Conservation (phyloP, 2,797 vertebrate species). For the Gambelia wislizenii region DNA sequence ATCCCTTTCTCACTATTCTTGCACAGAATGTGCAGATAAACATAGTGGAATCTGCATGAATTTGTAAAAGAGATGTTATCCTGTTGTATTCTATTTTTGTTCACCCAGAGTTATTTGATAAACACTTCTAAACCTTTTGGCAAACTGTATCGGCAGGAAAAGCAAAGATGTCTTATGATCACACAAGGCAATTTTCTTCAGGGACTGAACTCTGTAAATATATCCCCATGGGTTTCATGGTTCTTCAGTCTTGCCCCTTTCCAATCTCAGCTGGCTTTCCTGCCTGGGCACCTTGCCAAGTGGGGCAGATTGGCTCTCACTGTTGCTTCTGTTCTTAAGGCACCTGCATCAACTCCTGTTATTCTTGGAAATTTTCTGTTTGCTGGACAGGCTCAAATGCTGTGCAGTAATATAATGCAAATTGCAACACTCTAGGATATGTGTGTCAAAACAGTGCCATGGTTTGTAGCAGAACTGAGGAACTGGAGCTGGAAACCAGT, state of each 20-base stretch:
- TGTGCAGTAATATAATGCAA: conserved; percentile 93
- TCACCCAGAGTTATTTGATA: conserved; percentile 73
- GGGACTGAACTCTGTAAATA: conserved; percentile 70
- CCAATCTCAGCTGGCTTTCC: conserved; percentile 78
- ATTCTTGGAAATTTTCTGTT: conserved; percentile 82
- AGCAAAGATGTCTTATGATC: conserved; percentile 66
- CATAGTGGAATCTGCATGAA: conserved; percentile 59
- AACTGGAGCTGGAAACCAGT: conserved; percentile 62
- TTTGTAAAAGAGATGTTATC: conserved; percentile 66
- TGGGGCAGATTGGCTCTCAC: conserved; percentile 71
- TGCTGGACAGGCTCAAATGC: conserved; percentile 88
- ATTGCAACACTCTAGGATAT: conserved; percentile 83
- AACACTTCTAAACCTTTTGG: conserved; percentile 72
- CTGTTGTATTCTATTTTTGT: conserved; percentile 68
- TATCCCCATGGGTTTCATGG: conserved; percentile 54
- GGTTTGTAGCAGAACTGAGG: conserved; percentile 55
- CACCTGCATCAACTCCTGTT: conserved; percentile 78
- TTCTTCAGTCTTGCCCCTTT: conserved; percentile 68
- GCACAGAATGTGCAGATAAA: conserved; percentile 46
- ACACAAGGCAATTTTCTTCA: conserved; percentile 72
- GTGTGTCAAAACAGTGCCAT: conserved; percentile 86
- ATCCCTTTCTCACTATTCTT: conserved; percentile 48
- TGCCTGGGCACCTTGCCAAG: conserved; percentile 75
- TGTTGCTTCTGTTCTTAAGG: conserved; percentile 82
- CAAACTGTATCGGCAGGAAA: conserved; percentile 67